These are phyloP conservation scores for Oasisia sp. DNA, from an alignment of 2,888 invertebrate species.

Conservation along the genomic window DNA sequence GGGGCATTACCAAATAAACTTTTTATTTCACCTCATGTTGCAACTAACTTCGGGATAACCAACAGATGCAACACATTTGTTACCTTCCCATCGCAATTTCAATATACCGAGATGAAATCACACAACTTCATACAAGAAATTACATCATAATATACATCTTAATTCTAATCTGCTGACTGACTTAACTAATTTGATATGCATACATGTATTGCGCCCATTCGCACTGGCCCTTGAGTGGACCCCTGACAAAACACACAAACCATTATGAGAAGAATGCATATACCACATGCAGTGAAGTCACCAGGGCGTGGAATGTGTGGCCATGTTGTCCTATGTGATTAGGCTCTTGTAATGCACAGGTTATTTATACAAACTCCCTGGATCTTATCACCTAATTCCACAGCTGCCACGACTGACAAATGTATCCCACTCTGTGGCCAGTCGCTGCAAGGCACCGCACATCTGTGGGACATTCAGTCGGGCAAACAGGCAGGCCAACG, in stretches of 20 bases:
- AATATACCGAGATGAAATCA: background rate
- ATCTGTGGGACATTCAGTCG: background rate
- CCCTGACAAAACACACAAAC: background rate
- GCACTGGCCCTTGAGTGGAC: background rate
- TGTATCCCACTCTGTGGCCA: background rate
- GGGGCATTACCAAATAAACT: background rate
- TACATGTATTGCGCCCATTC: background rate
- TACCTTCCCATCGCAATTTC: background rate
- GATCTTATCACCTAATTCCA: background rate
- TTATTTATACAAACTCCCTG: background rate
- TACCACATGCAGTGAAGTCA: background rate
- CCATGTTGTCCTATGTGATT: background rate
- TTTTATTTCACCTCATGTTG: too few species aligned
- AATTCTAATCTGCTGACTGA: background rate
- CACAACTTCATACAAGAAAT: background rate
- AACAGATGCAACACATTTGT: too few species aligned
- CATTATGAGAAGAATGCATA: background rate
- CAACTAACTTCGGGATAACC: too few species aligned
- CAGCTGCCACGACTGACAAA: background rate
- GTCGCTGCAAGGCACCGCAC: background rate
- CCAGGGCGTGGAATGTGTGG: background rate
- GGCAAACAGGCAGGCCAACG: background rate
- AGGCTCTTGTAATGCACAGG: background rate
- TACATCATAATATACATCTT: background rate
- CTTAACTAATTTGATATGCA: background rate